Evolutionary conservation across 2,888 invertebrate genomes (phyloP).

Genomic region (Busseola fusca): DNA sequence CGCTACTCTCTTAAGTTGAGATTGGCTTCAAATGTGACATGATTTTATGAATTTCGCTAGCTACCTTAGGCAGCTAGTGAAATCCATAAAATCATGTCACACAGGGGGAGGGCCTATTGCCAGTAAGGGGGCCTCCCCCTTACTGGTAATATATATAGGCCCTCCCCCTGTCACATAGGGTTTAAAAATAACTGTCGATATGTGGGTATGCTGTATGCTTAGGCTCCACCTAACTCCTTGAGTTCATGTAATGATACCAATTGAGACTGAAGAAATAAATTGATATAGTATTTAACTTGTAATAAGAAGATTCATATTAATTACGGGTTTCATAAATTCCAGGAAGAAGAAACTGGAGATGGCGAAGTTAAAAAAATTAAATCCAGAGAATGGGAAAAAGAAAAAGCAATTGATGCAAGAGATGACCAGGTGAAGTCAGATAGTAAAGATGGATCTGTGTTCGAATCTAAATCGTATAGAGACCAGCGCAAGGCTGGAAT

Average conservation of each 20-base stretch:
- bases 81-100: no score
- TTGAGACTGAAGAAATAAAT: background rate
- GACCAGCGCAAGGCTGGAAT: conserved; percentile 79
- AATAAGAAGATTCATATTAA: background rate
- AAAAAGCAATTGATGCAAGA: conserved; percentile 76
- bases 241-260: background rate
- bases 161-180: background rate
- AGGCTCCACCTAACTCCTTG: background rate
- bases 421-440: conserved; percentile 78
- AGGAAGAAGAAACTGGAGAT: conserved; percentile 84
- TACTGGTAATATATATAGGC: background rate
- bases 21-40: background rate
- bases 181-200: background rate
- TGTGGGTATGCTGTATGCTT: background rate
- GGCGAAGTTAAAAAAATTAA: conserved; percentile 86
- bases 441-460: conserved; percentile 78
- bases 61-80: background rate
- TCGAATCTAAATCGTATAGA: conserved; percentile 83
- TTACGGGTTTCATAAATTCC: conserved; percentile 48
- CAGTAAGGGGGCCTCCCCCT: no score
- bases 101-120: no score
- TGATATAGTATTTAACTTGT: background rate
- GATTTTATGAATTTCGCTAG: background rate
- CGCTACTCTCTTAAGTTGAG: background rate
- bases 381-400: conserved; percentile 85